These are phyloP conservation scores for Hormaphis cornu DNA, from an alignment of 1,140 invertebrate species.

Conservation along the genomic window DNA sequence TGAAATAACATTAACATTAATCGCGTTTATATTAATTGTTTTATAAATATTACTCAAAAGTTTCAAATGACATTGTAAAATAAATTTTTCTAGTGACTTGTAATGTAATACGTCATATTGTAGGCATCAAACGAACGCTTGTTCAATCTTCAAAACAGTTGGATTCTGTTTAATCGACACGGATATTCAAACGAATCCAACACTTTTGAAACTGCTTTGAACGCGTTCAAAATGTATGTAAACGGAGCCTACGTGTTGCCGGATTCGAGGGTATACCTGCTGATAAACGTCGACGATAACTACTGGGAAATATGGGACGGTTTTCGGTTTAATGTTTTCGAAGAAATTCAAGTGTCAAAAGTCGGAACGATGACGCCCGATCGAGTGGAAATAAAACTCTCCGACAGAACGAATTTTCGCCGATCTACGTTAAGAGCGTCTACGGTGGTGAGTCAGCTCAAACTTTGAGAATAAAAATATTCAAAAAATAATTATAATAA, in stretches of 20 bases:
- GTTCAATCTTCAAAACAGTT: neutral
- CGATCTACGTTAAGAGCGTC: neutral
- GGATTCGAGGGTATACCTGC: neutral
- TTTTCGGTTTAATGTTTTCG: neutral
- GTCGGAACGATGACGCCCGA: neutral
- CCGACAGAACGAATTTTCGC: neutral
- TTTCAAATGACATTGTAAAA: neutral
- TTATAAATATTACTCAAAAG: no score
- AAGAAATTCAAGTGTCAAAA: neutral
- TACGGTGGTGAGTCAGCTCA: neutral
- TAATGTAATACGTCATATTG: neutral
- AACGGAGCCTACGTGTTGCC: neutral
- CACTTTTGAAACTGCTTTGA: neutral
- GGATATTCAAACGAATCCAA: neutral
- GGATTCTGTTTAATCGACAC: neutral
- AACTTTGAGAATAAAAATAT: no score
- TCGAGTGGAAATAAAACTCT: neutral
- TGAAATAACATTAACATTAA: no score
- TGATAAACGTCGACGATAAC: neutral
- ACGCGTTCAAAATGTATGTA: neutral
- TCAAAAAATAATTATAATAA: no score
- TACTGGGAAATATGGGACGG: slow-evolving; percentile 13
- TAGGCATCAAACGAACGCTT: neutral
- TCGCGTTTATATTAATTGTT: no score
- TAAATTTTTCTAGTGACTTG: no score